Conservation (phyloP, 2,888 invertebrate genomes). For the Orchesellides sinensis region DNA sequence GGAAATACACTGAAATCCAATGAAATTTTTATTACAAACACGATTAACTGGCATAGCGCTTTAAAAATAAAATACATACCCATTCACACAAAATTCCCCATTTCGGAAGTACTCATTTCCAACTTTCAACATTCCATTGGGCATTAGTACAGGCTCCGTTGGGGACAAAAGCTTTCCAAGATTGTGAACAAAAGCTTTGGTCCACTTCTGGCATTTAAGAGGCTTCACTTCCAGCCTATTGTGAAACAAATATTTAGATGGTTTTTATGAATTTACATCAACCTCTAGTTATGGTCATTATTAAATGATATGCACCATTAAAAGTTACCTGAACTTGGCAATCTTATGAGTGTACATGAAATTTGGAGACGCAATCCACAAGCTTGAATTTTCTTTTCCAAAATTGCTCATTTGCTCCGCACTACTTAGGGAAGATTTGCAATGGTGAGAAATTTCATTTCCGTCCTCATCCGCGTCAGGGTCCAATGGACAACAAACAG, state of each 20-base stretch:
- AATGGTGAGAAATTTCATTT: constrained; percentile 57
- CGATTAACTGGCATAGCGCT: neutral
- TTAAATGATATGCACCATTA: too few species aligned
- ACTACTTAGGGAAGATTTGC: constrained; percentile 19
- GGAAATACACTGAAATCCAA: constrained; percentile 49
- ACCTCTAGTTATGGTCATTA: too few species aligned
- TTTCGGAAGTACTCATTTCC: constrained; percentile 61
- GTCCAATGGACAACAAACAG: constrained; percentile 58
- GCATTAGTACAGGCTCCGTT: constrained; percentile 60
- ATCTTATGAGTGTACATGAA: constrained; percentile 54
- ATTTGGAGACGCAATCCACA: constrained; percentile 65
- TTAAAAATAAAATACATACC: constrained; percentile 26
- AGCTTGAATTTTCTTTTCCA: neutral
- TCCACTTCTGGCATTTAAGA: constrained; percentile 61
- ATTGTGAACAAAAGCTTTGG: constrained; percentile 63
- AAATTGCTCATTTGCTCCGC: neutral
- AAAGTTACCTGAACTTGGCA: constrained; percentile 50
- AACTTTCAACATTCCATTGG: constrained; percentile 62
- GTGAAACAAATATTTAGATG: too few species aligned
- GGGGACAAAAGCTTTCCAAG: constrained; percentile 59
- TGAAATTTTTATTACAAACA: neutral
- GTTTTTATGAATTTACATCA: neutral
- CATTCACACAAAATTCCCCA: constrained; percentile 65
- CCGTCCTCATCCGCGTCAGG: constrained; percentile 48
- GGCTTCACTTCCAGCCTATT: constrained; percentile 50